Evolutionary conservation across 2,113 vertebrate species (phyloP).

Genomic region (Alosa alosa): DNA sequence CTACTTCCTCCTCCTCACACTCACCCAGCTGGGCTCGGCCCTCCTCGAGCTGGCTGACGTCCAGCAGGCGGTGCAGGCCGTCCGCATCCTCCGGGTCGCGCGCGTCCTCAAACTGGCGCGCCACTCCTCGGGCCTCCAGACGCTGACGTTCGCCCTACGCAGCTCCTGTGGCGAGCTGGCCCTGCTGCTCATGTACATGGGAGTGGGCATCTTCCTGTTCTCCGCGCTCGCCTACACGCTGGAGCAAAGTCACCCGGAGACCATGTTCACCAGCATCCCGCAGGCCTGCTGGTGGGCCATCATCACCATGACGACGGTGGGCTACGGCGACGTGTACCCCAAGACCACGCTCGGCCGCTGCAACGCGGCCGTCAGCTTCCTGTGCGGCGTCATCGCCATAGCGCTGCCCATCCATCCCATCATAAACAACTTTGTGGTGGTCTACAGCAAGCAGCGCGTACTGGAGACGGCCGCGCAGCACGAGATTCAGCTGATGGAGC

Average conservation of each 20-base stretch:
- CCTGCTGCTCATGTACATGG: constrained; percentile 94
- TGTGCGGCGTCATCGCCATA: constrained; percentile 95
- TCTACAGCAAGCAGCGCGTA: constrained; percentile 96
- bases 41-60: constrained; percentile 91
- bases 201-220: constrained; percentile 94
- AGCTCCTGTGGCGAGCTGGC: constrained; percentile 94
- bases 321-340: constrained; percentile 96
- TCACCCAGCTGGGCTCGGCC: constrained; percentile 85
- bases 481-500: constrained; percentile 90
- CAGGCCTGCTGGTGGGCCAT: constrained; percentile 99
- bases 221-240: constrained; percentile 95
- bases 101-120: constrained; percentile 96
- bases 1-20: constrained; percentile 87
- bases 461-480: constrained; percentile 94
- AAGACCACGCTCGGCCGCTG: constrained; percentile 94
- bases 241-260: constrained; percentile 95
- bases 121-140: constrained; percentile 93
- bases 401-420: constrained; percentile 97
- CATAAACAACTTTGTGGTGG: constrained; percentile 96
- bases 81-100: constrained; percentile 93
- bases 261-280: constrained; percentile 95
- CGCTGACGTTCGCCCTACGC: constrained; percentile 91
- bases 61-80: constrained; percentile 93
- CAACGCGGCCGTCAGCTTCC: constrained; percentile 95
- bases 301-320: constrained; percentile 98